These are phyloP conservation scores for Scarus forsteni DNA, from an alignment of 2,797 vertebrate genomes.

Conservation along the genomic window DNA sequence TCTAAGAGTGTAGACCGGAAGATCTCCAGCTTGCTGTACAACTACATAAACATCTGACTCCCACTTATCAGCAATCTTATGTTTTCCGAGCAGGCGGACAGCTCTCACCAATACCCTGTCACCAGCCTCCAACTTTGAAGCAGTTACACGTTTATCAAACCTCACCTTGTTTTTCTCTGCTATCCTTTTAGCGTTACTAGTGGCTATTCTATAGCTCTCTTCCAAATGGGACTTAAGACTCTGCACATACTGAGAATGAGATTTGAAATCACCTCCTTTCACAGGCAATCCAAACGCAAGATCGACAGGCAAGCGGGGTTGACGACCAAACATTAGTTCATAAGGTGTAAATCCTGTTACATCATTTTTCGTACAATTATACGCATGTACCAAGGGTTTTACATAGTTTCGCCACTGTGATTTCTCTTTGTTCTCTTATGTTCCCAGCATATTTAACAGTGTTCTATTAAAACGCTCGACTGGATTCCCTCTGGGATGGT, in stretches of 20 bases:
- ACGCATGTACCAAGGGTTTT: background rate
- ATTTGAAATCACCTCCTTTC: background rate
- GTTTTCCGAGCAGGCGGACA: background rate
- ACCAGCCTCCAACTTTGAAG: background rate
- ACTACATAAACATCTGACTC: background rate
- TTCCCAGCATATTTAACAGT: background rate
- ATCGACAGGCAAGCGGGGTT: background rate
- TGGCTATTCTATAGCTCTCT: background rate
- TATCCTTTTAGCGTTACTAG: background rate
- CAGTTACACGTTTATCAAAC: background rate
- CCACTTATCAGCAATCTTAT: slow-evolving; percentile 15
- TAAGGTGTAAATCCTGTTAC: background rate
- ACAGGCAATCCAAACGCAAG: background rate
- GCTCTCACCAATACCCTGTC: background rate
- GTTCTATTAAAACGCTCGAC: background rate
- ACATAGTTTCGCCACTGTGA: background rate
- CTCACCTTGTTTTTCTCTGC: background rate
- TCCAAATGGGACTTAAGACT: background rate
- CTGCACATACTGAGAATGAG: background rate
- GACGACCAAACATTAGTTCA: slow-evolving; percentile 1
- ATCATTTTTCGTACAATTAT: slow-evolving; percentile 9
- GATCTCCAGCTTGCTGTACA: background rate
- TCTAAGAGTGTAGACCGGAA: slow-evolving; percentile 8
- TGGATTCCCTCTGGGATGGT: background rate
- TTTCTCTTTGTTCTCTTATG: background rate